Base-by-base conservation (phyloP, 2,113 vertebrate genomes). In the Anser brachyrhynchus region DNA sequence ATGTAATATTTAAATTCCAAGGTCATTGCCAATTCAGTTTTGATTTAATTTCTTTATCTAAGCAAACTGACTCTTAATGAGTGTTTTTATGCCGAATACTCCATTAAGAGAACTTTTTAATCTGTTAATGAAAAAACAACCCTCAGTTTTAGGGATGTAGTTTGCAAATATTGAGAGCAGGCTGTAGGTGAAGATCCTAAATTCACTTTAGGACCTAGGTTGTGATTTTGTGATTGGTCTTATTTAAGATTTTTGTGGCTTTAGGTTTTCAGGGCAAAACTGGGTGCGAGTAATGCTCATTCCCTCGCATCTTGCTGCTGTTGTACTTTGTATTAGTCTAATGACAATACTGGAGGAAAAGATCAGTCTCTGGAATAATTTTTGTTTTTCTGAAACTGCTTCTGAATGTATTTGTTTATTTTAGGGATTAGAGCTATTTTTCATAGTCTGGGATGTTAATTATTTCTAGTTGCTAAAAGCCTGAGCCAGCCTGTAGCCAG, bases 41-140 rank as follows among this genome's bases (percentile, higher is more conserved):
- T 79, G 66, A 87, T 93, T 86, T 90, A 79, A 80, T 95, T 93
- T 65, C 78, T 95, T 91, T 85, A 85, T 85, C 64, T 80, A 58
- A 77, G 59, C 37, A 77, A 87, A 83, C 51, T 86, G 78, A 77
- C 74, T 91, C 55, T 46, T 94, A 90, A 77, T 87, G 59, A 70
- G 15, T 69, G 19, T 28, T 90, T 90, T 87, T 80, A 19, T 77
- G 57, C 8, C 59, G 74, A 66, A 35, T 70, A 18, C 3, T 91
- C 37, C 37, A 23, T 77, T 35, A 91, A 83, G n/a, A 28, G 9
- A 76, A 29, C 19, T 66, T 79, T 92, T 26, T 93, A 89, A 87
- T 54, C 66, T 85, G 29, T n/a, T 91, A 66, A 76, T 43, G 65
- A 80, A 86, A 79, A 67, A 84, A 61, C 46, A 75, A 65, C 17